phyloP scores from a whole-genome alignment of 2,113 vertebrate genomes.

The Elephas maximus region DNA sequence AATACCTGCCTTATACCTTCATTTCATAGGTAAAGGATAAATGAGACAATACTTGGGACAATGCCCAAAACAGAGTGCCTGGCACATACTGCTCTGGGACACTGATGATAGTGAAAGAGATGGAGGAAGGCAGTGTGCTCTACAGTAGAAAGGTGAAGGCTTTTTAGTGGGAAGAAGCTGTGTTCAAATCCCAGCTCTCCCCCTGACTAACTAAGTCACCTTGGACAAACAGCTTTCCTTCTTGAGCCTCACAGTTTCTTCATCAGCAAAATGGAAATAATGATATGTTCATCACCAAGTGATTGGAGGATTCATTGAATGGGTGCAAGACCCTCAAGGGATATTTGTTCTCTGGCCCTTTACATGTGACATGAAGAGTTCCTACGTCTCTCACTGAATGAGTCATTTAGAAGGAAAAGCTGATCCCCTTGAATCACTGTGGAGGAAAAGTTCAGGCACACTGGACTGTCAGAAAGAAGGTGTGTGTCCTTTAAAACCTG shows the following conservation, averaged over 20 bases:
- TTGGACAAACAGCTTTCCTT: background rate
- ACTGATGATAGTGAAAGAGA: background rate
- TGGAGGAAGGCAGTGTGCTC: background rate
- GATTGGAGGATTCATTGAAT: background rate
- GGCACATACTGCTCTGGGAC: background rate
- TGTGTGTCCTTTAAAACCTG: background rate
- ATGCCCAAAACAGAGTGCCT: background rate
- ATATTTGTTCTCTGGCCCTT: background rate
- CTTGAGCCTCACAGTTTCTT: background rate
- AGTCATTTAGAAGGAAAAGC: background rate
- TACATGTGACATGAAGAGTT: background rate
- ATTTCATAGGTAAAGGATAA: background rate
- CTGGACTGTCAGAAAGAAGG: background rate
- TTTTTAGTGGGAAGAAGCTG: background rate
- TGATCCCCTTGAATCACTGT: background rate
- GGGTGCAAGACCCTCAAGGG: background rate
- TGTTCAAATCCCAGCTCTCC: background rate
- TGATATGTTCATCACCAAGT: background rate
- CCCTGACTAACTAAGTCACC: background rate
- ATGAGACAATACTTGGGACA: background rate
- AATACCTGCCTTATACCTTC: background rate
- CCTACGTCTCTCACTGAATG: background rate
- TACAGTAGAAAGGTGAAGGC: background rate
- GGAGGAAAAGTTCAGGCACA: background rate
- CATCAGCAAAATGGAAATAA: background rate